Evolutionary conservation across 2,888 invertebrate genomes (phyloP), one percentile per base, ranked within the genome.

Genomic region (Fragum whitleyi): DNA sequence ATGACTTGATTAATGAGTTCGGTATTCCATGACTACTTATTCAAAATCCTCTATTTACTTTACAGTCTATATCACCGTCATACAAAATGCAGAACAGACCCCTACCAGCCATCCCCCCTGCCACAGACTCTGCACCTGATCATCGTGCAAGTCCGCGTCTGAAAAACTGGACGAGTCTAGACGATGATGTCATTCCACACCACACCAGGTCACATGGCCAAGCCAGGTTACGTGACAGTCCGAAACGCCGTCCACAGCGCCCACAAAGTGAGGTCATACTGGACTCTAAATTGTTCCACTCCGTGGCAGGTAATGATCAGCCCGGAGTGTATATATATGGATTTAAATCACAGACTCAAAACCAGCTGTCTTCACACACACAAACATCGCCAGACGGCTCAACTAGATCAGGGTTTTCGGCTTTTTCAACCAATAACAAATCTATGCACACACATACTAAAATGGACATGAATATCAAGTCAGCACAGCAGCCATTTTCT

Each of bases 1-100:
- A n/a, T n/a, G n/a, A n/a, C n/a, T n/a, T n/a, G n/a, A n/a, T n/a
- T n/a, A n/a, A n/a, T n/a, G n/a, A n/a, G n/a, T n/a, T n/a, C n/a
- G n/a, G n/a, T n/a, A n/a, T n/a, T n/a, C n/a, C n/a, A n/a, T n/a
- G n/a, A n/a, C n/a, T n/a, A n/a, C n/a, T n/a, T n/a, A n/a, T n/a
- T n/a, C n/a, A 36, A 36, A 36, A 6, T 9, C 9, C 32, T 36
- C 5, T 36, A 3, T 36, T 36, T 36, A 6, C 32, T 9, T 74
- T 73, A 19, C 80, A 80, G 80, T 39, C 75, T 5, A 42, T 53
- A 28, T 57, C 77, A 42, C 55, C 70, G 21, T 62, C 83, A 11
- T 77, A 67, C 53, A 89, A 86, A 67, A 91, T 92, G 90, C 86
- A 88, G 68, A 91, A 91, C 83, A 87, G 92, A 62, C 92, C 92